Conservation (phyloP, 2,113 vertebrate species). For the Benitochromis conjunctus region DNA sequence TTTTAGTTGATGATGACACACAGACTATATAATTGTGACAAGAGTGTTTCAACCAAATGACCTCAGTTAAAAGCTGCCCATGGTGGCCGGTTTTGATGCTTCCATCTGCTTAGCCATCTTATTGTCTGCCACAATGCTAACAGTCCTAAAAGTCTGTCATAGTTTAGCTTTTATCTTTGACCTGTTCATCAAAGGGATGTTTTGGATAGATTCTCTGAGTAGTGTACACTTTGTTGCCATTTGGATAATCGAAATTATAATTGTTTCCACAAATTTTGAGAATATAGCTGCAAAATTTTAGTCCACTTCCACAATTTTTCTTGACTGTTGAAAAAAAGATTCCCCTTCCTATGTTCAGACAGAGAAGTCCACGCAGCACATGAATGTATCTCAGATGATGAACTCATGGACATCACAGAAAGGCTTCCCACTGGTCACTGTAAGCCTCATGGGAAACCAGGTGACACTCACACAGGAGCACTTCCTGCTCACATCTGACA, state of each 20-base stretch:
- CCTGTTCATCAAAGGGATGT: not conserved
- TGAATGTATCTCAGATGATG: conserved; percentile 88
- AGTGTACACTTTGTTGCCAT: not conserved
- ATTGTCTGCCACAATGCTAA: not conserved
- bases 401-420: conserved; percentile 89
- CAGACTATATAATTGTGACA: not conserved
- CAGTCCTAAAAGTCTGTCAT: not conserved
- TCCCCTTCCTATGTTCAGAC: not conserved
- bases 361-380: conserved; percentile 72
- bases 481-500: conserved; percentile 80
- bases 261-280: not conserved
- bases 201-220: not conserved
- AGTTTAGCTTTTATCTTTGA: not conserved
- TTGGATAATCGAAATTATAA: not conserved
- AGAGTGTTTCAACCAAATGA: not conserved
- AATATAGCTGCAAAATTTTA: not conserved
- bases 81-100: not conserved
- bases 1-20: not conserved
- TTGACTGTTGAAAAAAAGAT: not conserved
- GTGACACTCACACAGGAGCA: conserved; percentile 84
- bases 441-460: conserved; percentile 73
- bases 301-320: not conserved
- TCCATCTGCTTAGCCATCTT: not conserved
- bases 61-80: not conserved
- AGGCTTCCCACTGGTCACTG: conserved; percentile 91